Base-by-base conservation (phyloP, 2,113 vertebrate species). In the Todiramphus saurophagus region DNA sequence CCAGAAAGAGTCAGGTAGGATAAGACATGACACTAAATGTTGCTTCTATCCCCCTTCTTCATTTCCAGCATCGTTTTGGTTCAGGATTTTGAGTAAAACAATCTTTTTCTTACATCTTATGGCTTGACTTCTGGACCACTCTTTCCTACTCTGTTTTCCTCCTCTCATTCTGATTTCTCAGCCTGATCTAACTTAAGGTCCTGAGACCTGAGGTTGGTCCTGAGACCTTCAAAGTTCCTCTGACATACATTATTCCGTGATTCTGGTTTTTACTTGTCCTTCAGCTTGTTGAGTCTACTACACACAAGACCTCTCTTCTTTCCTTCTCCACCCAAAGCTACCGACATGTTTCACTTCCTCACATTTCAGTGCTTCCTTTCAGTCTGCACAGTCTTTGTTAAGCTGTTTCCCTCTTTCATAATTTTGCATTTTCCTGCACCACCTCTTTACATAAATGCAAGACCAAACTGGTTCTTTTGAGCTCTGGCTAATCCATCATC, bases 401-500 rank as follows among this genome's bases (percentile, higher is more conserved):
- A 76, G 11, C 39, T 9, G 21, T 91, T 92, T 91, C 66, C 35
- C 25, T 70, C 60, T 81, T 67, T 19, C 51, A 48, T 75, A 64
- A 60, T 79, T 91, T 67, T 87, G 35, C 7, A 25, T 62, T 93
- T 62, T 50, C 16, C 51, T 37, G 27, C 63, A 53, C 56, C 27
- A 78, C 31, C 16, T 87, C 84, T 89, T 94, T 79, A 87, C 46
- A 37, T 76, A 87, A 93, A 89, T 58, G 66, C 37, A 89, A 82
- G 53, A 48, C 58, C 74, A 73, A 24, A 92, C 62, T 58, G 39
- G 37, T 87, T 95, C 69, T 76, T 89, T 69, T 25, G 44, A 87
- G 44, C 16, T 79, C 30, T 3, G 2, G 53, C 73, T 95, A 89
- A 96, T 95, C 95, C 84, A 89, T 96, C 95, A 96, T 73, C 70